These are phyloP conservation scores for Melipona quadrifasciata DNA, from an alignment of 1,140 invertebrate species.

Conservation along the genomic window DNA sequence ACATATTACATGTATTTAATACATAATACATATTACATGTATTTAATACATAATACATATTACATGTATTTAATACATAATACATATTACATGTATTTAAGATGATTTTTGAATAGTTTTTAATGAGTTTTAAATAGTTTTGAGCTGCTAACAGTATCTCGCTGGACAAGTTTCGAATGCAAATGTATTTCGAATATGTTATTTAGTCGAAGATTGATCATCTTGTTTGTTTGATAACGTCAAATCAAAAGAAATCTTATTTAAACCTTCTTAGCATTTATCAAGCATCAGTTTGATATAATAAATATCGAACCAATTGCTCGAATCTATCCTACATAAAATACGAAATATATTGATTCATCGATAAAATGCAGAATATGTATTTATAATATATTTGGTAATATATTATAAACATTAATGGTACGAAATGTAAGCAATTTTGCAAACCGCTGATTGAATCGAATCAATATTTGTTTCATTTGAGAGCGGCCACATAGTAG, in stretches of 20 bases:
- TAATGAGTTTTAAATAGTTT: background rate
- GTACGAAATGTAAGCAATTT: conserved; percentile 11
- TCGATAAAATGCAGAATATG: background rate
- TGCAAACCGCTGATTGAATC: conserved; percentile 5
- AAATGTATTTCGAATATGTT: background rate
- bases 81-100: background rate
- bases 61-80: too few relatives aligned
- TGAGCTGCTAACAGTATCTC: background rate
- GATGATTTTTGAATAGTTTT: background rate
- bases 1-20: too few relatives aligned
- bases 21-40: too few relatives aligned
- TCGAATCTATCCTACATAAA: background rate
- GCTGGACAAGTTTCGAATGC: background rate
- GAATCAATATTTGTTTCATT: conserved; percentile 43
- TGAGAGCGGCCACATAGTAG: background rate
- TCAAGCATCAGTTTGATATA: background rate
- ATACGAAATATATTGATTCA: too few relatives aligned
- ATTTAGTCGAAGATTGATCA: background rate
- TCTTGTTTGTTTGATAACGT: conserved; percentile 18
- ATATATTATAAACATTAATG: background rate
- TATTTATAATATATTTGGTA: background rate
- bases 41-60: too few relatives aligned
- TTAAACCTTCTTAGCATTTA: background rate
- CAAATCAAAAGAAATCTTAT: background rate
- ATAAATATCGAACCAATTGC: background rate